A percentile compares a stretch with the other conserved stretches of the same genome.
Conservation (phyloP, 2,888 invertebrate species). For the Andrena flavipes region DNA sequence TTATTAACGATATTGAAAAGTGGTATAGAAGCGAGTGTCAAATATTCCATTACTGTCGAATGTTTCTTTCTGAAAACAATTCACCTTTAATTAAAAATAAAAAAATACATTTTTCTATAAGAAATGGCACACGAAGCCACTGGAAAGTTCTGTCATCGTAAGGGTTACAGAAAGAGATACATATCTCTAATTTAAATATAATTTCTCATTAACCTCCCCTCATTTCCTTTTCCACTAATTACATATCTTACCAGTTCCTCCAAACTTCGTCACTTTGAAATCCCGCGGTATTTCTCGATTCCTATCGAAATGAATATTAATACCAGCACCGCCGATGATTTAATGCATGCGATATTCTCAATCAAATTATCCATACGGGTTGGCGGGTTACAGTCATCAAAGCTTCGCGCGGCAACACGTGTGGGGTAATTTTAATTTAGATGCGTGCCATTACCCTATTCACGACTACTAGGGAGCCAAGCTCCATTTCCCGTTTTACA, state of each 20-base stretch:
- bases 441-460: not conserved
- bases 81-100: too few species aligned
- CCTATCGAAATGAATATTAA: not conserved
- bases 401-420: not conserved
- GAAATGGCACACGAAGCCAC: too few species aligned
- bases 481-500: constrained; percentile 2
- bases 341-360: not conserved
- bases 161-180: too few species aligned
- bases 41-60: too few species aligned
- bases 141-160: too few species aligned
- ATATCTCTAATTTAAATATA: too few species aligned
- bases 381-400: not conserved
- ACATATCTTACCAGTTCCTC: not conserved
- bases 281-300: not conserved
- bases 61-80: too few species aligned
- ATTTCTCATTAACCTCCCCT: too few species aligned
- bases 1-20: too few species aligned
- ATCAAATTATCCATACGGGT: not conserved
- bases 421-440: constrained; percentile 7
- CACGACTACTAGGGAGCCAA: not conserved
- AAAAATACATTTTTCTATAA: too few species aligned
- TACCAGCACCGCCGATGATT: not conserved
- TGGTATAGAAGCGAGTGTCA: too few species aligned
- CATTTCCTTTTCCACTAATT: not conserved
- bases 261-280: not conserved